Conservation (phyloP, 1,140 invertebrate genomes). For the Ylistrum balloti region DNA sequence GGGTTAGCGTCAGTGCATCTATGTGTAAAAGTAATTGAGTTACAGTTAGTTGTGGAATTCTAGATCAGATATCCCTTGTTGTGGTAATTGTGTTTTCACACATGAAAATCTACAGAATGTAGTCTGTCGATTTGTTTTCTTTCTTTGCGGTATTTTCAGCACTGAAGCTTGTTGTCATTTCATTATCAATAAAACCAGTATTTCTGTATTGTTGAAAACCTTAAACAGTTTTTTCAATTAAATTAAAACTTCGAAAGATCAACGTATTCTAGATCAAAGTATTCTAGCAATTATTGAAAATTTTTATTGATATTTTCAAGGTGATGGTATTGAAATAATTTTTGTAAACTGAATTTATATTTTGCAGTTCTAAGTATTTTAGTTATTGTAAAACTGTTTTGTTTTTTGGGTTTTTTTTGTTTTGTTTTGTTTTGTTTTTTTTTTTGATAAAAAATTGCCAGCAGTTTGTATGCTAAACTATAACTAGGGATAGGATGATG, state of each 20-base stretch:
- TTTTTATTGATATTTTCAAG: too few relatives aligned
- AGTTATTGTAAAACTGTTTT: too few relatives aligned
- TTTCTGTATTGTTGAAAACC: neutral
- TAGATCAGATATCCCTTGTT: neutral
- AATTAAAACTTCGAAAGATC: neutral
- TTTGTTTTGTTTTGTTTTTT: too few relatives aligned
- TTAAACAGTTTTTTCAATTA: neutral
- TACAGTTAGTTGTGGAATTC: neutral
- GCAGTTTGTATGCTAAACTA: too few relatives aligned
- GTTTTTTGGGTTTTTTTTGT: too few relatives aligned
- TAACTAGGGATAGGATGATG: too few relatives aligned
- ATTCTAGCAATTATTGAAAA: too few relatives aligned
- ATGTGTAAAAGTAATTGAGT: neutral
- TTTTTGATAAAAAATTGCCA: too few relatives aligned
- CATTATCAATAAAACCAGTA: neutral
- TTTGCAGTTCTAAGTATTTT: too few relatives aligned
- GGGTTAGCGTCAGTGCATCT: neutral
- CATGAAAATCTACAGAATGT: neutral
- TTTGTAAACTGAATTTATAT: too few relatives aligned
- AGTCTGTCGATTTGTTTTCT: neutral
- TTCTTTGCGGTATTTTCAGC: neutral
- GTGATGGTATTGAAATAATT: too few relatives aligned
- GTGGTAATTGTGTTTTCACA: neutral
- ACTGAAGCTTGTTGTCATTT: neutral
- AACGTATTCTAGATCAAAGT: too few relatives aligned